A percentile compares a stretch with the other conserved stretches of the same genome.
phyloP scores from a whole-genome alignment of 35 echinoderm and acorn worm species.

The Lytechinus pictus region DNA sequence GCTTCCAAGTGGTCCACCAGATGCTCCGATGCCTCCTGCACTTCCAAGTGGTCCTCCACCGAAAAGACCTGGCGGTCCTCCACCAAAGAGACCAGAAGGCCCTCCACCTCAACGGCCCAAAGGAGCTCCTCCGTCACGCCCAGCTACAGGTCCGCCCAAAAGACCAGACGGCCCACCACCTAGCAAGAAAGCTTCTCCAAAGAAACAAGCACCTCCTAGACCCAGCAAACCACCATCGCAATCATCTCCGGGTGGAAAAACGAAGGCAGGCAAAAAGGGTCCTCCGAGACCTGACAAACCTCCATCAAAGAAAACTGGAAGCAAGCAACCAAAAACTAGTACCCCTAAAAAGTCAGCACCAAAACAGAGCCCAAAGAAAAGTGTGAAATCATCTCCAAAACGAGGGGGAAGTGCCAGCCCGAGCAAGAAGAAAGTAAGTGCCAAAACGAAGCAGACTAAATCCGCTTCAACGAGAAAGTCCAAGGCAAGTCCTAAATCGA shows the following conservation, averaged over 20 bases:
- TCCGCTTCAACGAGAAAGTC: background rate
- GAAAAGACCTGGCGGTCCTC: background rate
- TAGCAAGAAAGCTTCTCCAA: background rate
- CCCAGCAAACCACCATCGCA: background rate
- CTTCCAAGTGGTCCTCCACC: background rate
- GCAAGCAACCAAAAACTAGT: slow-evolving; percentile 16
- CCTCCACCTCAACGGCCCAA: background rate
- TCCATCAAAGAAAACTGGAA: background rate
- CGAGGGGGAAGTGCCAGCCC: background rate
- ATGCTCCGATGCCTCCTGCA: no score
- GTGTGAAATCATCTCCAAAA: background rate
- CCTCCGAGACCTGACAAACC: background rate
- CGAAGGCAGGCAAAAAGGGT: background rate
- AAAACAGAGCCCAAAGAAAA: slow-evolving; percentile 32
- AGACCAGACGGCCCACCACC: background rate
- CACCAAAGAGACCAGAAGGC: background rate
- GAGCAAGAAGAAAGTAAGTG: background rate
- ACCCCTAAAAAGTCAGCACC: slow-evolving; percentile 34
- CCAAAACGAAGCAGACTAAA: background rate
- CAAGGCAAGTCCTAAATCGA: no score
- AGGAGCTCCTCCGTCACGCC: background rate
- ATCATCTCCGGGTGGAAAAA: background rate
- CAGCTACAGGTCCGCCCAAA: background rate
- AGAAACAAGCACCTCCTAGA: background rate
- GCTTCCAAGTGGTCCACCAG: background rate